Base-by-base conservation (phyloP, 2,888 invertebrate species). In the Lepidocyrtinus sp. region DNA sequence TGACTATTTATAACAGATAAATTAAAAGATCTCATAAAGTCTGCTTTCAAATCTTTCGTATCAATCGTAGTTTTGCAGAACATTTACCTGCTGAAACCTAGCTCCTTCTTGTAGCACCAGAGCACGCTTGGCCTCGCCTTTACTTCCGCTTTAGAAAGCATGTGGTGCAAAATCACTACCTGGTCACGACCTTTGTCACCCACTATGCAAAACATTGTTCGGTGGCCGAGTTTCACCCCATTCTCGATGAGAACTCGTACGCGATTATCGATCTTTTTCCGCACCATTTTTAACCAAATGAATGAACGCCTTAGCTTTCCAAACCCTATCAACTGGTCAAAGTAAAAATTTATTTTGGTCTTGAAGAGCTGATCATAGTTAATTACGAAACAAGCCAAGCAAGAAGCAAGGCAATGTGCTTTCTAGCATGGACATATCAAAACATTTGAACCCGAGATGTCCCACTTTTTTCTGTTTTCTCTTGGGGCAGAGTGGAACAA, bases 31-130 rank as follows among this genome's bases (percentile, higher is more conserved):
- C 19, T 69, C 7, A 7, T 19, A 50, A 27, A 70, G 2, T 26
- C 3, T 5, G n/a, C 22, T 15, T 9, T 9, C n/a, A n/a, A 45
- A n/a, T n/a, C n/a, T 59, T 5, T 59, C 9, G 61, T 61, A 61
- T 12, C 7, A n/a, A 61, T 12, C n/a, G 5, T 17, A 17, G n/a
- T n/a, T n/a, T n/a, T n/a, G n/a, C n/a, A n/a, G n/a, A n/a, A n/a
- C n/a, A n/a, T 88, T 89, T 89, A 93, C 94, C 94, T 95, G 90
- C 94, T 95, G 85, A 96, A 96, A 25, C 95, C 95, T 87, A 96
- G 92, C 88, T 97, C 96, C 93, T 98, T 92, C 87, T 99, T 99
- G 89, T 99, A 99, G 89, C 99, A 99, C 99, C 99, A 99, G 9
- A 99, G 90, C 0, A 99, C 97, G 61, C 94, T 94, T 0, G 99